Evolutionary conservation across 2,888 invertebrate species (phyloP), one percentile per base, ranked within the genome.

Genomic region (Troilus luridus): DNA sequence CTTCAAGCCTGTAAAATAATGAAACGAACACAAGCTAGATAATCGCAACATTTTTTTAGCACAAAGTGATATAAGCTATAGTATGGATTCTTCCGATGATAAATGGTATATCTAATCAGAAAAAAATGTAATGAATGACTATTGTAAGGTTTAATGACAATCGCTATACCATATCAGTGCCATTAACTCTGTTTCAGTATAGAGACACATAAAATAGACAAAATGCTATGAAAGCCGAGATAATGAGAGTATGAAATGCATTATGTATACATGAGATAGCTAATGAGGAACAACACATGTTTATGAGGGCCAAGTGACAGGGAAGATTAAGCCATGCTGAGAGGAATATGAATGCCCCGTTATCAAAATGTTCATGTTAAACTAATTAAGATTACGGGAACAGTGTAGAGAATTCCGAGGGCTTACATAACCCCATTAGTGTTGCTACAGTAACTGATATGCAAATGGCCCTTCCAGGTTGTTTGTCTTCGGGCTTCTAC

Each of bases 311-410:
- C 72, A 77, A 77, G 17, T 77, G 72, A 77, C 72, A 41, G 19
- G 41, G 72, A 77, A 77, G 72, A 77, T 77, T 77, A 77, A 77
- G 72, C 72, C 72, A 77, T 27, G 72, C 72, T 77, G 72, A 77
- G 72, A 77, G 72, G 72, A 77, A 77, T 77, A 77, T 77, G 27
- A 77, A 77, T 41, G 72, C 41, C 72, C 27, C 72, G 72, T 41
- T 77, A 77, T 77, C 72, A 77, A 77, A 77, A 77, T 77, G 72
- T 77, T 77, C 72, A 77, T 77, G 72, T 77, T 77, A 77, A 41
- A 41, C 72, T 77, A 77, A 77, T 77, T 77, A 77, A 77, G 72
- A 77, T 77, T 77, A 77, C 6, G 41, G 72, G 27, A 8, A 41
- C 8, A 41, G 17, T 41, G 72, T 77, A 19, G 72, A 7, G 72